phyloP scores from a whole-genome alignment of 2,113 vertebrate species.

The Carlito syrichta region DNA sequence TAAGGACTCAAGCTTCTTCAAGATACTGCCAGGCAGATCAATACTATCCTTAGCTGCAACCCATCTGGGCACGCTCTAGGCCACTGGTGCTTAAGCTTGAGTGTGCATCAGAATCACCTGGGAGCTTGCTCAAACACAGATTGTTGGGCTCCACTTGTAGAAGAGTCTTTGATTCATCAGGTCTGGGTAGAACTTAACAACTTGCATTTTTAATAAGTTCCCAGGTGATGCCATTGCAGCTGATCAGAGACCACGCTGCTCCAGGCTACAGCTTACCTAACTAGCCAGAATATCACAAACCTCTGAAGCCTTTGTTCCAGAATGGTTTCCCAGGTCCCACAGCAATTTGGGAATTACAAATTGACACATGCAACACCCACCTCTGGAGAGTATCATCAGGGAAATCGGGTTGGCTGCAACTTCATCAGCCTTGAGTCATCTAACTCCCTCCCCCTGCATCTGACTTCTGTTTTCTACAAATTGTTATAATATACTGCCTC shows the following conservation, averaged over 20 bases:
- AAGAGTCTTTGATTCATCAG: neutral
- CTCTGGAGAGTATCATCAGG: neutral
- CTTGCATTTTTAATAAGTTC: neutral
- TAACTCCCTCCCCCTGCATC: neutral
- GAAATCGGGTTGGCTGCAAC: neutral
- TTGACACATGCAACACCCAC: neutral
- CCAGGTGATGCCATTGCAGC: neutral
- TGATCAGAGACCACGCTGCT: neutral
- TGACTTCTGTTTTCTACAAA: neutral
- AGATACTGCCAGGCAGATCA: neutral
- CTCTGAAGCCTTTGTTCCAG: neutral
- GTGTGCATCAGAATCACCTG: neutral
- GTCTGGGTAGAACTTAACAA: neutral
- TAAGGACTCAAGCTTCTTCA: neutral
- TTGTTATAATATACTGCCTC: neutral
- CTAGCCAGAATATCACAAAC: neutral
- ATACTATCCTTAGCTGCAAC: neutral
- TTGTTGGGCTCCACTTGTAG: accelerated
- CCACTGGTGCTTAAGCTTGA: neutral
- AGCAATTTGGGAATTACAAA: neutral
- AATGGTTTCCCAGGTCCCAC: neutral
- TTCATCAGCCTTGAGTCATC: neutral
- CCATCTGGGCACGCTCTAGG: accelerated
- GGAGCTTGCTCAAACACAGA: neutral
- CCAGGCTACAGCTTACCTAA: neutral